Evolutionary conservation across 2,888 invertebrate genomes (phyloP).

Genomic region (Eudasyphora cyanicolor): DNA sequence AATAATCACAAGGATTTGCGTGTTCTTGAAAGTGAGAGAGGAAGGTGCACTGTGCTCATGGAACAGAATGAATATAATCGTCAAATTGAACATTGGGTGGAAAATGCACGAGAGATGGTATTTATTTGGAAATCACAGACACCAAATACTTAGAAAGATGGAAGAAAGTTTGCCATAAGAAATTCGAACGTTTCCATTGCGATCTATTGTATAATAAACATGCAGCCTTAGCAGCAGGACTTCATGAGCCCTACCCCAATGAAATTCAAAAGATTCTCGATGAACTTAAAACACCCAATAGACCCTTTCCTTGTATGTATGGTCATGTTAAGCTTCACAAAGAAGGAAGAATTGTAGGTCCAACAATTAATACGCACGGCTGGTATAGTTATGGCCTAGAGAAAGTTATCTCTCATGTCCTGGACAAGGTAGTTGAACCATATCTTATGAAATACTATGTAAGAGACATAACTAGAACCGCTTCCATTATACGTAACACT

Average conservation of each 20-base stretch:
- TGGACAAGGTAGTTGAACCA: neutral
- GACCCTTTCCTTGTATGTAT: neutral
- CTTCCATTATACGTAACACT: neutral
- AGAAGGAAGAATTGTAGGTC: neutral
- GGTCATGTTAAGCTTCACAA: neutral
- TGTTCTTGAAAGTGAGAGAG: neutral
- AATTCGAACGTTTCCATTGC: neutral
- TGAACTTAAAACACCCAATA: neutral
- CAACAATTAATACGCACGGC: neutral
- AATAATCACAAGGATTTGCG: neutral
- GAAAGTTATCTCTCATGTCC: neutral
- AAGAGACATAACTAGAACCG: neutral
- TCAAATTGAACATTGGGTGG: neutral
- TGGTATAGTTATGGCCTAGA: slow-evolving; percentile 16
- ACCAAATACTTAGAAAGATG: neutral
- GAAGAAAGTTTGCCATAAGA: neutral
- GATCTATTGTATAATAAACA: neutral
- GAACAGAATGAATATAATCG: neutral
- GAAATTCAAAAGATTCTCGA: neutral
- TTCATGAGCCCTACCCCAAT: neutral
- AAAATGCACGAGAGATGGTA: neutral
- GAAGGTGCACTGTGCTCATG: neutral
- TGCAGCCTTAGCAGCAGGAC: neutral
- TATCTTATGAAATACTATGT: neutral
- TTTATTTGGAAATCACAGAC: neutral